phyloP scores from a whole-genome alignment of 1,140 invertebrate genomes.

The Elysia chlorotica region DNA sequence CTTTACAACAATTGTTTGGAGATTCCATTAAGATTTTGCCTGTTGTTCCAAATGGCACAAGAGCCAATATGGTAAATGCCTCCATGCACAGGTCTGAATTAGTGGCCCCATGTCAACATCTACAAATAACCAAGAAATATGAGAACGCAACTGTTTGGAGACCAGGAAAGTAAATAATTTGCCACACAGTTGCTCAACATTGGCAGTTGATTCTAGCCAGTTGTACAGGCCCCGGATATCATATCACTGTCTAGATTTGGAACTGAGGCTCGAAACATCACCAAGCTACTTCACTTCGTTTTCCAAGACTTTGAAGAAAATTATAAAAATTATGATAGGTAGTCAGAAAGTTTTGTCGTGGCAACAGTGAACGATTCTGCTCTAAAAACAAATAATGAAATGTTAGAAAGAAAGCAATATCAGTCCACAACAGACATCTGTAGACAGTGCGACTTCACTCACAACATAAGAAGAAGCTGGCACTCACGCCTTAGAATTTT shows the following conservation, averaged over 20 bases:
- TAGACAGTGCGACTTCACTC: too few relatives aligned
- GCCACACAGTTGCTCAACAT: too few relatives aligned
- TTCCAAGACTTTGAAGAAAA: neutral
- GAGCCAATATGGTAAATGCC: too few relatives aligned
- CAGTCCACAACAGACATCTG: neutral
- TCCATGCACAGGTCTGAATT: too few relatives aligned
- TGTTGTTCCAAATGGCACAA: too few relatives aligned
- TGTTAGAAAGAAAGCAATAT: neutral
- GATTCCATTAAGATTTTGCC: too few relatives aligned
- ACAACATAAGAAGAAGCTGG: neutral
- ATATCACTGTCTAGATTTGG: neutral
- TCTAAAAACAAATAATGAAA: neutral
- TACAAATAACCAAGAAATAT: neutral
- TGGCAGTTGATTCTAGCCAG: neutral
- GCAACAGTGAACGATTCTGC: neutral
- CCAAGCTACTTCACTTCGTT: neutral
- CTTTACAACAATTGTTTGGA: neutral
- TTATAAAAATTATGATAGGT: neutral
- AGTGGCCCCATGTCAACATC: neutral
- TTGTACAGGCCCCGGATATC: neutral
- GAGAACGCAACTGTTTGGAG: too few relatives aligned
- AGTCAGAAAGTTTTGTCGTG: too few relatives aligned
- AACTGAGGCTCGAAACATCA: neutral
- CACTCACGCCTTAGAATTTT: neutral
- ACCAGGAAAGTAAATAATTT: too few relatives aligned